These are phyloP conservation scores for Perdita meconis DNA, from an alignment of 2,888 invertebrate genomes.

Conservation along the genomic window DNA sequence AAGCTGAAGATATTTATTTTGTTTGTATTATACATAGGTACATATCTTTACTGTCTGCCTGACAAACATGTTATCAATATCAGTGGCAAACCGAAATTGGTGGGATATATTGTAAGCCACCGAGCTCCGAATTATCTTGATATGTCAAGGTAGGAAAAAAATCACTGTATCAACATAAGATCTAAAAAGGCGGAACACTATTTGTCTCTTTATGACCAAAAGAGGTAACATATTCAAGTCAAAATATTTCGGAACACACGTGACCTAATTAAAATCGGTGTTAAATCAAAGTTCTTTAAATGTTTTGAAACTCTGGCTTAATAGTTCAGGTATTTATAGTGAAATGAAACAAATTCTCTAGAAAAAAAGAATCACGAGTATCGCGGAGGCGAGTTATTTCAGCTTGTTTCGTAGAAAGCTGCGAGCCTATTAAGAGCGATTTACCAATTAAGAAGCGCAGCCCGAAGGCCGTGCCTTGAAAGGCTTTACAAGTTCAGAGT, in stretches of 20 bases:
- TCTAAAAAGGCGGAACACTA: too few relatives aligned
- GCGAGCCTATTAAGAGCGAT: slow-evolving; percentile 61
- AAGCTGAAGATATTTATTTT: too few relatives aligned
- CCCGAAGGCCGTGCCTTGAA: slow-evolving; percentile 59
- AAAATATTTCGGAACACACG: not conserved
- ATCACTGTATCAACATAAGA: too few relatives aligned
- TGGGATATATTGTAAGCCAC: too few relatives aligned
- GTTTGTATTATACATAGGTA: too few relatives aligned
- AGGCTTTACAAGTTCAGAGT: slow-evolving; percentile 61
- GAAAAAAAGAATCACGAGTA: slow-evolving; percentile 17
- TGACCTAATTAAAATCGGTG: not conserved
- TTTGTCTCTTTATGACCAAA: too few relatives aligned
- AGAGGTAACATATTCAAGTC: not conserved
- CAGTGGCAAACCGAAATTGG: too few relatives aligned
- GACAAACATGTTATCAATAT: too few relatives aligned
- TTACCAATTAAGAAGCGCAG: slow-evolving; percentile 60
- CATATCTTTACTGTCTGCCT: too few relatives aligned
- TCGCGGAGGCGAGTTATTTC: not conserved
- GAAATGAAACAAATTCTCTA: not conserved
- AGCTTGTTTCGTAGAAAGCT: slow-evolving; percentile 45
- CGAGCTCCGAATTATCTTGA: too few relatives aligned
- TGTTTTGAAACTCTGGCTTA: not conserved
- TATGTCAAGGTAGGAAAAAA: too few relatives aligned
- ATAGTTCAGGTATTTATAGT: not conserved
- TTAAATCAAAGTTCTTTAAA: not conserved